phyloP scores from a whole-genome alignment of 2,113 vertebrate species.

The Sminthopsis crassicaudata region DNA sequence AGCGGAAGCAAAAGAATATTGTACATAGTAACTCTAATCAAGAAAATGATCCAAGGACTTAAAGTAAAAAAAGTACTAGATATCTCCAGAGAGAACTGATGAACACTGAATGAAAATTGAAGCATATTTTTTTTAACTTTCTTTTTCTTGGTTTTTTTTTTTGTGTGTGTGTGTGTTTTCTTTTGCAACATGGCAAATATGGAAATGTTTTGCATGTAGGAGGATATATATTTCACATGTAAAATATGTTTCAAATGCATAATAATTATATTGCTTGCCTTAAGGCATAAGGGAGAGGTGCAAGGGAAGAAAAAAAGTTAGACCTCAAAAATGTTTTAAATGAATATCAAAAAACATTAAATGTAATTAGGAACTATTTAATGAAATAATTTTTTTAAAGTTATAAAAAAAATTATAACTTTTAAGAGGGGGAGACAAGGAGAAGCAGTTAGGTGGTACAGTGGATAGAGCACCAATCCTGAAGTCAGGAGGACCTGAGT shows the following conservation, averaged over 20 bases:
- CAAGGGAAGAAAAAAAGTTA: neutral
- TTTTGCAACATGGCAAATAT: neutral
- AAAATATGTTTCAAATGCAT: neutral
- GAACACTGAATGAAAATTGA: neutral
- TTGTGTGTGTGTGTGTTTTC: neutral
- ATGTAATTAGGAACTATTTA: neutral
- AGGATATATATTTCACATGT: neutral
- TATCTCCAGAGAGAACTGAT: neutral
- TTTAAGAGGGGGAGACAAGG: no score
- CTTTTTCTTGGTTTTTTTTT: neutral
- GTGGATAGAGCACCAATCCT: no score
- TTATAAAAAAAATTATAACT: no score
- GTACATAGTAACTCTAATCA: neutral
- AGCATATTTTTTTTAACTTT: neutral
- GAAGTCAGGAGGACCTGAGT: no score
- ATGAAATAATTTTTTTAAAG: neutral
- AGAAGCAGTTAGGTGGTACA: no score
- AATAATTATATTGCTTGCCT: neutral
- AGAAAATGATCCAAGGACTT: neutral
- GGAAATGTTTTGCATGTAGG: neutral
- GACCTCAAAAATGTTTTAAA: neutral
- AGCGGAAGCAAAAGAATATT: neutral
- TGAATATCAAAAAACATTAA: neutral
- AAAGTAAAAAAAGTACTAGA: neutral
- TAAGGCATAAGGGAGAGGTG: neutral